These are phyloP conservation scores for Colostygia pectinataria DNA, from an alignment of 2,888 invertebrate species.

Conservation along the genomic window DNA sequence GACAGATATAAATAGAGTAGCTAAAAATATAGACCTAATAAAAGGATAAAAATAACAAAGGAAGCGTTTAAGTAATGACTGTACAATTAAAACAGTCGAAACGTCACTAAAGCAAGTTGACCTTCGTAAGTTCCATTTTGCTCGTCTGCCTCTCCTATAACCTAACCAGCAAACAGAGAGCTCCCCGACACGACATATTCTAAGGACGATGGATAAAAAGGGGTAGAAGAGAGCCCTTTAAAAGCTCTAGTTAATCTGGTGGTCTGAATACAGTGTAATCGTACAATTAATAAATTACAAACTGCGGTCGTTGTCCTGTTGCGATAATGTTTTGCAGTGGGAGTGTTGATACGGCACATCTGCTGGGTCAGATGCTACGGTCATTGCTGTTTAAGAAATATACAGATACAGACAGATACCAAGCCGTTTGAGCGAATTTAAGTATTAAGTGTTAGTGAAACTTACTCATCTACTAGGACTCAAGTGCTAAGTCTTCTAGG, in stretches of 20 bases:
- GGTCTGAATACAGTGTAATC: slow-evolving; percentile 57
- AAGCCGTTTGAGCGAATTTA: slow-evolving; percentile 5
- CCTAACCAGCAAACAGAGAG: slow-evolving; percentile 50
- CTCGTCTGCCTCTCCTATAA: slow-evolving; percentile 54
- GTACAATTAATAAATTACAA: slow-evolving; percentile 80
- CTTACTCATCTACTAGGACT: too few species aligned
- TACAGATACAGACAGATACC: too few species aligned
- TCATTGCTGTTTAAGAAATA: slow-evolving; percentile 44
- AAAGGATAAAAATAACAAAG: slow-evolving; percentile 41
- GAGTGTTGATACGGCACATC: slow-evolving; percentile 72
- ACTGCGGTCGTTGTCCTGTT: slow-evolving; percentile 72
- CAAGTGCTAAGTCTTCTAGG: too few species aligned
- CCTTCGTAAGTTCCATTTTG: slow-evolving; percentile 67
- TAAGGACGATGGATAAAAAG: slow-evolving; percentile 31
- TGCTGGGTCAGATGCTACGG: slow-evolving; percentile 72
- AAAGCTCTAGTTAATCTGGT: slow-evolving; percentile 58
- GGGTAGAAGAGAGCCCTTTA: slow-evolving; percentile 39
- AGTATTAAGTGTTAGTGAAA: slow-evolving; percentile 13
- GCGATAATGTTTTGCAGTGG: slow-evolving; percentile 74
- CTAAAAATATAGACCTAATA: slow-evolving; percentile 16
- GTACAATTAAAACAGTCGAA: slow-evolving; percentile 37
- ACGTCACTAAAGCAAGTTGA: slow-evolving; percentile 55
- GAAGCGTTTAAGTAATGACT: slow-evolving; percentile 37
- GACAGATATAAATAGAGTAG: slow-evolving; percentile 1
- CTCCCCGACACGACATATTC: slow-evolving; percentile 41